Evolutionary conservation across 1,140 invertebrate genomes (phyloP), one percentile per base, ranked within the genome.

Genomic region (Hormaphis cornu): DNA sequence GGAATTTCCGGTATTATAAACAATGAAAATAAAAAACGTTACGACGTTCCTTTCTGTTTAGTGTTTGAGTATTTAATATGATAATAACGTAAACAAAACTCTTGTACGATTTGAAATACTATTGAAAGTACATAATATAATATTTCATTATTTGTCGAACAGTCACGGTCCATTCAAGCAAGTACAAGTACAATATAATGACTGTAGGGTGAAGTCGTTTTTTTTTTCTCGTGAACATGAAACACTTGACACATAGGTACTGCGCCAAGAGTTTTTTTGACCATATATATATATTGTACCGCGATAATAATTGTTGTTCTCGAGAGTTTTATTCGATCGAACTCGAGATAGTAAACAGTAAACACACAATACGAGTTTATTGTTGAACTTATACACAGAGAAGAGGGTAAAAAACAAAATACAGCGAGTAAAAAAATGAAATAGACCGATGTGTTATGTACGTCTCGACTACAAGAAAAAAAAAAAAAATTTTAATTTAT

Each of bases 341-440:
- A 35, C 53, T 22, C 53, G 6, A 56, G 53, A 56, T 35, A 35
- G 53, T 56, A 35, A 56, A 56, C n/a, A n/a, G n/a, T n/a, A n/a
- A n/a, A n/a, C n/a, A n/a, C n/a, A 56, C 37, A 35, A 56, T 22
- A 54, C 3, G 14, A 35, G 30, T 35, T n/a, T n/a, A 37, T 56
- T 56, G 53, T 37, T 35, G 12, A 35, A 56, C 20, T 14, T 35
- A 20, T 20, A n/a, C n/a, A n/a, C n/a, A 16, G 30, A 54, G 52
- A 56, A 56, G 53, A 35, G 53, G 53, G 53, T 56, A 56, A 56
- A 56, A 54, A 56, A 54, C 26, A 54, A 26, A 54, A 35, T 33
- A 33, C 52, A 30, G 30, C 30, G 35, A 54, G 35, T 30, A 30
- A 54, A 54, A 50, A 30, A 53, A 54, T n/a, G n/a, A n/a, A n/a